Percentiles rank a stretch among this genome's conserved stretches.
Evolutionary conservation across 1,140 invertebrate genomes (phyloP).

Genomic region (Atta texana): DNA sequence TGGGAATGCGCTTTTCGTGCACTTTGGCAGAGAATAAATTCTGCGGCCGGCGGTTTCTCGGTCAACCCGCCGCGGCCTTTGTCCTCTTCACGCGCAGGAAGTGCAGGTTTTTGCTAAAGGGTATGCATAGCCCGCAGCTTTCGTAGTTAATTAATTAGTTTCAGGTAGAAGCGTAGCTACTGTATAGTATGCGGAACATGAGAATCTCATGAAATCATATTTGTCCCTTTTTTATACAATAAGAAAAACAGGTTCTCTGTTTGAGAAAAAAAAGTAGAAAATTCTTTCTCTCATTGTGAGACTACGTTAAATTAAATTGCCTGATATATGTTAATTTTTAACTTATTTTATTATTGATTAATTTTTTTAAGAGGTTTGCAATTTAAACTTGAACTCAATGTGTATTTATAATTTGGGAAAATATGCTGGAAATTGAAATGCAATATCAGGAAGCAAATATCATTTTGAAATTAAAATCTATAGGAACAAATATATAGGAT

Average conservation of each 20-base stretch:
- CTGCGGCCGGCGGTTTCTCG: conserved; percentile 57
- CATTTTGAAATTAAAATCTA: too few relatives aligned
- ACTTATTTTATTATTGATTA: background rate
- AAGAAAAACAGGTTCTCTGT: background rate
- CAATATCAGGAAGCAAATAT: too few relatives aligned
- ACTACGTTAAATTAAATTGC: background rate
- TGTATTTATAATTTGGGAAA: background rate
- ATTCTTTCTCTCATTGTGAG: background rate
- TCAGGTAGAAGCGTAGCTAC: background rate
- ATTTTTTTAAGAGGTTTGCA: background rate
- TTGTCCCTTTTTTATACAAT: background rate
- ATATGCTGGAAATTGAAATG: too few relatives aligned
- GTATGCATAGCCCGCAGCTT: conserved; percentile 11
- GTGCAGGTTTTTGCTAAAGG: conserved; percentile 51
- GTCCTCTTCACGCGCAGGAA: conserved; percentile 44
- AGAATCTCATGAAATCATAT: background rate
- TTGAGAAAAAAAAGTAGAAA: background rate
- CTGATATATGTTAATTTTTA: background rate
- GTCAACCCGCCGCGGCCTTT: conserved; percentile 39
- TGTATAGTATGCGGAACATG: background rate
- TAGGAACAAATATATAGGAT: too few relatives aligned
- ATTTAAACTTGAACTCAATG: too few relatives aligned
- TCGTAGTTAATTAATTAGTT: conserved; percentile 59
- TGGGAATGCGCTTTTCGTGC: conserved; percentile 47
- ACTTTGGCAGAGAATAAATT: conserved; percentile 58